Evolutionary conservation across 2,797 vertebrate species (phyloP), one percentile per base, ranked within the genome.

Genomic region (Hoplostethus atlanticus): DNA sequence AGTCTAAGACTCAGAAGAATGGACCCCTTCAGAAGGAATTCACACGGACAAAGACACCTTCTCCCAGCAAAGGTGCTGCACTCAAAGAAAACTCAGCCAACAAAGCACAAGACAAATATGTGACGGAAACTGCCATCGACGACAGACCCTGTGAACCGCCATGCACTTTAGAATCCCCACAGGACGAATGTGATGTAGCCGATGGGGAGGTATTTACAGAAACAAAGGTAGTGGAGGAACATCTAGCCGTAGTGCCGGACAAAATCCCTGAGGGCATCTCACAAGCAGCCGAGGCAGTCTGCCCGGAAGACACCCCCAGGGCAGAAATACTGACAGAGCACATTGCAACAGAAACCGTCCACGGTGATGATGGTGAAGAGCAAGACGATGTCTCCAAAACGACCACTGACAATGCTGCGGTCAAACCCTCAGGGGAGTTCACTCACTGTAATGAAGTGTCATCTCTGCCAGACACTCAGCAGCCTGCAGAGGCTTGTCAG

Each of bases 1-100:
- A 83, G 56, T 40, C 8, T 6, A 79, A 74, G 64, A 63, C 64
- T 83, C 91, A 79, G 82, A 90, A 91, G 84, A 91, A 89, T 30
- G 89, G 89, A 65, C 77, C 72, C 13, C 46, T 66, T 66, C 72
- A 75, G 54, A 81, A 63, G 38, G 81, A 78, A 52, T 59, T 17
- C 55, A 1, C 28, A n/a, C 73, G 71, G 34, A 64, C 67, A 2
- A 57, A 28, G 1, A 13, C 47, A 0, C 25, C 50, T 10, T 73
- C 76, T 54, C 68, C 80, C 8, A 17, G 7, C 60, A 77, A 64
- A 47, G 48, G 0, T 6, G 61, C 68, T 15, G 42, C 61, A 61
- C 58, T 58, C 10, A 6, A 62, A 57, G 72, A 77, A 38, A 72
- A 79, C 31, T 4, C 25, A 46, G 21, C 66, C 60, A 40, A 31